Conservation (phyloP, 1,140 invertebrate genomes). For the Pollicipes pollicipes region DNA sequence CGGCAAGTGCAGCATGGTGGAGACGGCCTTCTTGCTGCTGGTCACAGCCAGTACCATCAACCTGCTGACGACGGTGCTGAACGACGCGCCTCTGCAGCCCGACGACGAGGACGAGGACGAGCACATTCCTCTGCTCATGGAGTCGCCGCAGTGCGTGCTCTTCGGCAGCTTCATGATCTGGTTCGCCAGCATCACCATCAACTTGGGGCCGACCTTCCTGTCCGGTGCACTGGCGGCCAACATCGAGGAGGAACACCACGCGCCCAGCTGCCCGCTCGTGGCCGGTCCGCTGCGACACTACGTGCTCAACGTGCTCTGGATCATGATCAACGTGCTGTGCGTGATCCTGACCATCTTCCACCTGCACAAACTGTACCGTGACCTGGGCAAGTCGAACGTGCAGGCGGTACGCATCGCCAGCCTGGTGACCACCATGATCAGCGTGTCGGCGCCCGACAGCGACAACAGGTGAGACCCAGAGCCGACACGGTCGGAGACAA, state of each 20-base stretch:
- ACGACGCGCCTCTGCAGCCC: conserved; percentile 71
- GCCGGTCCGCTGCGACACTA: conserved; percentile 57
- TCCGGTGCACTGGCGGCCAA: conserved; percentile 68
- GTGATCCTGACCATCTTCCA: conserved; percentile 68
- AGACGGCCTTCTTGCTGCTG: conserved; percentile 70
- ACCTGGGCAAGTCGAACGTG: conserved; percentile 53
- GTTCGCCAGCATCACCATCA: conserved; percentile 53
- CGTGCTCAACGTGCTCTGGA: conserved; percentile 76
- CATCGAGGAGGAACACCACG: conserved; percentile 37
- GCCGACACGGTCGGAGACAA: no score
- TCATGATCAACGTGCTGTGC: conserved; percentile 67
- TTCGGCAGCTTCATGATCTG: conserved; percentile 86
- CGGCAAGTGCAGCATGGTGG: conserved; percentile 69
- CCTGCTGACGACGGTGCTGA: conserved; percentile 69
- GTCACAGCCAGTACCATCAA: conserved; percentile 79
- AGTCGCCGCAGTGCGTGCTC: conserved; percentile 67
- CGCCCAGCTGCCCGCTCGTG: conserved; percentile 62
- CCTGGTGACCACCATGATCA: conserved; percentile 52
- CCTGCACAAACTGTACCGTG: conserved; percentile 60
- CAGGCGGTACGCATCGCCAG: conserved; percentile 51
- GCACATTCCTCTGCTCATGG: conserved; percentile 42
- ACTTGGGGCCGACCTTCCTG: conserved; percentile 74
- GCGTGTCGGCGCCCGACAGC: conserved; percentile 30
- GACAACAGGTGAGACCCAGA: background rate
- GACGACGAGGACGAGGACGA: conserved; percentile 27